A percentile compares a stretch with the other conserved stretches of the same genome.
phyloP scores from a whole-genome alignment of 1,140 invertebrate species.

The Papilio polytes region DNA sequence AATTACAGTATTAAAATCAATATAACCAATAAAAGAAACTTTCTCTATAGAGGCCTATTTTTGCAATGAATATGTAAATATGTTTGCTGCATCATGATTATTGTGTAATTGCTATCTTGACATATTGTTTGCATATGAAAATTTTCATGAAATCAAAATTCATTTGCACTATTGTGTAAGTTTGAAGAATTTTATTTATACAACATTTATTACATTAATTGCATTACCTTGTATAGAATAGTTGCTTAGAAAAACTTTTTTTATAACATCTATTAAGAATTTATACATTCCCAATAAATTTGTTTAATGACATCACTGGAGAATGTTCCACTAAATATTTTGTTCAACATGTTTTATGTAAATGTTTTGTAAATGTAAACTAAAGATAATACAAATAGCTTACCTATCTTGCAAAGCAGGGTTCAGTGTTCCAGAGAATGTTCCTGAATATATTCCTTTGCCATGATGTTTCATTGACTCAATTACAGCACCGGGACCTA shows the following conservation, averaged over 20 bases:
- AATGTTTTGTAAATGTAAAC: background rate
- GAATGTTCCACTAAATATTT: background rate
- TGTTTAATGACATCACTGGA: background rate
- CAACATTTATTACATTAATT: background rate
- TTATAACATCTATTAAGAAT: background rate
- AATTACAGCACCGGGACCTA: constrained; percentile 93
- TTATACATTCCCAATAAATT: background rate
- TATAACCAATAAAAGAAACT: background rate
- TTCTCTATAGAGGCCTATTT: background rate
- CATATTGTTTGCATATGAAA: constrained; percentile 29
- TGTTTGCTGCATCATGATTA: constrained; percentile 2
- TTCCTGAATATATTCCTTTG: constrained; percentile 94
- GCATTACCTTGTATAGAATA: background rate
- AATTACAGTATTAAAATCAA: too few species aligned
- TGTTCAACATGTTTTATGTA: constrained; percentile 6
- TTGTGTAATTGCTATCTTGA: constrained; percentile 17
- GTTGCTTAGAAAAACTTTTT: background rate
- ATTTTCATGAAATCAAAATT: constrained; percentile 7
- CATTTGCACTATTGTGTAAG: background rate
- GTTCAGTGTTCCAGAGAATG: constrained; percentile 94
- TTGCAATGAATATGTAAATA: constrained; percentile 39
- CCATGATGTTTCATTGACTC: constrained; percentile 97
- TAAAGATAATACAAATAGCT: constrained; percentile 14
- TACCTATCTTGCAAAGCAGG: constrained; percentile 95
- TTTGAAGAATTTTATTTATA: constrained; percentile 11